A percentile compares a stretch with the other conserved stretches of the same genome.
Evolutionary conservation across 2,113 vertebrate species (phyloP).

Genomic region (Sylvietta virens): DNA sequence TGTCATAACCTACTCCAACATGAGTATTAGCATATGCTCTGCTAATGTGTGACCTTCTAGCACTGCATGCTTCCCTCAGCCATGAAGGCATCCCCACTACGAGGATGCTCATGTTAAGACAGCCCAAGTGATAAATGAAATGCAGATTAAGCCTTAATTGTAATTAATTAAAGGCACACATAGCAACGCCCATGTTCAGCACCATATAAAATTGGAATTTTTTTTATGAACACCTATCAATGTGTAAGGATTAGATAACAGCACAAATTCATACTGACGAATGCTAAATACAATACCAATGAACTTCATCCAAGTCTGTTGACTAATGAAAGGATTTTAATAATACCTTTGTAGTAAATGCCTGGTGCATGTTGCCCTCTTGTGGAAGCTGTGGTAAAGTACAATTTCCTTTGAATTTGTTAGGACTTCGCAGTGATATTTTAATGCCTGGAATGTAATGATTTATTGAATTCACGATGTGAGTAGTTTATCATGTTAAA

Average conservation of each 20-base stretch:
- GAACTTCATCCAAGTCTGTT: constrained; percentile 26
- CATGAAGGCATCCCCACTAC: neutral
- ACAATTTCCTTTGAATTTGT: neutral
- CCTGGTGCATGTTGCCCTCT: constrained; percentile 71
- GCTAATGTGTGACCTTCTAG: neutral
- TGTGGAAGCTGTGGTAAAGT: constrained; percentile 31
- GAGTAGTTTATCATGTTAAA: neutral
- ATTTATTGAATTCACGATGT: neutral
- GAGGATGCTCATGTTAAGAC: neutral
- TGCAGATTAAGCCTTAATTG: constrained; percentile 17
- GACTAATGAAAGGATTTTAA: neutral
- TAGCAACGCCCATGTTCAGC: neutral
- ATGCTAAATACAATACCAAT: constrained; percentile 32
- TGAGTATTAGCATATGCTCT: neutral
- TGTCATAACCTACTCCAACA: neutral
- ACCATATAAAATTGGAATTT: neutral
- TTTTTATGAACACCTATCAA: constrained; percentile 34
- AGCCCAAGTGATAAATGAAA: constrained; percentile 29
- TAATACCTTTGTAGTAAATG: neutral
- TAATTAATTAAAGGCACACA: constrained; percentile 38
- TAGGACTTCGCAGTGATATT: neutral
- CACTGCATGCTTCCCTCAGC: neutral
- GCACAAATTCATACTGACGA: constrained; percentile 1
- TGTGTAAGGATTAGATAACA: constrained; percentile 63
- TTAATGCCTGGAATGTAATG: neutral